Conservation (phyloP, 2,888 invertebrate genomes). For the Camponotus fellah region DNA sequence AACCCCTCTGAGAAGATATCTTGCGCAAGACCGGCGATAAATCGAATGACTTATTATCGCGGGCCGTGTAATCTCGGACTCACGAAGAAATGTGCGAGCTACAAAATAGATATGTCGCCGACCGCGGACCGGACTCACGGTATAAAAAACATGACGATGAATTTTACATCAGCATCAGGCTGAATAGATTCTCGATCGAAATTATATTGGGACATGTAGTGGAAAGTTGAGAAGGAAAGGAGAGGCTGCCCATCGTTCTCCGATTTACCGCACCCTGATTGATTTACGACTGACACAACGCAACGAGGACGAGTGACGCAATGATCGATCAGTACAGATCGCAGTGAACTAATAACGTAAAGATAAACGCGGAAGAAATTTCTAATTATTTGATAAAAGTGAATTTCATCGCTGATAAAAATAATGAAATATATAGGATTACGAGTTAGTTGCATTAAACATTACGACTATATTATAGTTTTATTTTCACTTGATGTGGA, state of each 20-base stretch:
- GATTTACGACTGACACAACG: constrained; percentile 44
- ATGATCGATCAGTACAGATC: constrained; percentile 38
- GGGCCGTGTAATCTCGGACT: constrained; percentile 64
- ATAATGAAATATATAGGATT: background rate
- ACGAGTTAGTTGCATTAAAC: background rate
- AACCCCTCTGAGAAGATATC: constrained; percentile 67
- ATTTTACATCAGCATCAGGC: constrained; percentile 45
- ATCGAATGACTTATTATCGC: constrained; percentile 73
- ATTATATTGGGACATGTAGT: constrained; percentile 33
- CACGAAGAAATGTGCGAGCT: constrained; percentile 68
- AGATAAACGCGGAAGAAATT: constrained; percentile 6
- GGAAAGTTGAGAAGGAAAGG: constrained; percentile 8
- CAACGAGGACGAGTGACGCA: constrained; percentile 17
- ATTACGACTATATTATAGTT: background rate
- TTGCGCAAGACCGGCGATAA: constrained; percentile 65
- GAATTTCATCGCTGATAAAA: background rate
- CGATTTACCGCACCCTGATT: constrained; percentile 37
- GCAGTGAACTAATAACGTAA: constrained; percentile 1
- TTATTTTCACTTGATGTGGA: background rate
- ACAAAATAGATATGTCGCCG: constrained; percentile 55
- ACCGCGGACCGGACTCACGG: background rate
- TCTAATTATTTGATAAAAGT: background rate
- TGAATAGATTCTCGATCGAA: constrained; percentile 33
- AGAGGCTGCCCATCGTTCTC: constrained; percentile 43
- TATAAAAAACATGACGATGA: constrained; percentile 40